Evolutionary conservation across 1,140 invertebrate genomes (phyloP), one percentile per base, ranked within the genome.

Genomic region (Bombus terrestris): DNA sequence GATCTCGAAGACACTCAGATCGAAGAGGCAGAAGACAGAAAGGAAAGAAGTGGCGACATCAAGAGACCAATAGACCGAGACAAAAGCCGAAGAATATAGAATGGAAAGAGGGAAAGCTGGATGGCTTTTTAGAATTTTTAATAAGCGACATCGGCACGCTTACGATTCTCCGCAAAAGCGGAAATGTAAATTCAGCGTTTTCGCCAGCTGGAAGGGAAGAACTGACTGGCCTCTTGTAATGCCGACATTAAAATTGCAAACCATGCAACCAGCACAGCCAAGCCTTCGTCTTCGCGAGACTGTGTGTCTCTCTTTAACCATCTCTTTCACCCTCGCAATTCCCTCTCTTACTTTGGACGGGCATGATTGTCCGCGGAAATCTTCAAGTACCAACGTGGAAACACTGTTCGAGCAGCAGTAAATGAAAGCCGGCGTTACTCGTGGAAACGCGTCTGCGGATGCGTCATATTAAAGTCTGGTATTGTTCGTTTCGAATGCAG

Each of bases 171-270:
- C 68, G 79, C 85, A 84, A 87, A 84, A 81, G 66, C 68, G 66
- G 71, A 83, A 87, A 87, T 86, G 84, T 86, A 90, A 90, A 91
- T 91, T 89, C 78, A 86, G 68, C 83, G 86, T 68, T 90, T 90
- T 90, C 76, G 39, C 59, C 25, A n/a, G 57, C 66, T 25, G n/a
- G 64, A 79, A 76, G 43, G 53, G 59, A 22, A 62, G 66, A 53
- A 81, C 69, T 78, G 71, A 87, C 85, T 79, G 64, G 68, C 81
- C 81, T 83, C 85, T 87, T 71, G 87, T 92, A 92, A 91, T 91
- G 86, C 81, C 89, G 83, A 83, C 87, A 92, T 92, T 92, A 92
- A 92, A 92, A 92, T 92, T 92, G 92, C 92, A 92, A 92, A 91
- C 85, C 86, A 87, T 73, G 86, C 91, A 88, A 78, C 77, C 83